Percentiles rank a stretch among this genome's conserved stretches.
phyloP scores from a whole-genome alignment of 2,888 invertebrate genomes.

The Lasioglossum figueresi region DNA sequence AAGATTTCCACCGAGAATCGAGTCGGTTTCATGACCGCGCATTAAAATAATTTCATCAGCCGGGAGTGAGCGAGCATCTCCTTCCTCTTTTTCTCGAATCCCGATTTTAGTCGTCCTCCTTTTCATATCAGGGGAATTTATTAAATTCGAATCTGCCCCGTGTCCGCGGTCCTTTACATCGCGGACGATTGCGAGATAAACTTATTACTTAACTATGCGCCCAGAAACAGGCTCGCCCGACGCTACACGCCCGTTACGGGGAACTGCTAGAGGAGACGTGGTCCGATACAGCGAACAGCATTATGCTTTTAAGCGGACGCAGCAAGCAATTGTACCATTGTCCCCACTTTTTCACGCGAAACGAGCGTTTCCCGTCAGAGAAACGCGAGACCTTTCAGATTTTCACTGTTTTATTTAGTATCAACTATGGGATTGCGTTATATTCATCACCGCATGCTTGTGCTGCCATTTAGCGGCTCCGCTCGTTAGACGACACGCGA shows the following conservation, averaged over 20 bases:
- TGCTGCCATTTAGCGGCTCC: no score
- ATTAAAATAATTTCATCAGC: conserved; percentile 41
- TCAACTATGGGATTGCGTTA: no score
- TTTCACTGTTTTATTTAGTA: background rate
- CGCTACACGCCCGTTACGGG: no score
- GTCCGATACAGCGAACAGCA: background rate
- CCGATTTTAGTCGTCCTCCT: background rate
- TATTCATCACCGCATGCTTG: no score
- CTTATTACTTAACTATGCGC: background rate
- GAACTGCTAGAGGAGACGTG: background rate
- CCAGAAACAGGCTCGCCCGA: background rate
- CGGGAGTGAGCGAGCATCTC: background rate
- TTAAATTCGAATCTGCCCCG: background rate
- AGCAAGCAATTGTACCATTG: conserved; percentile 4
- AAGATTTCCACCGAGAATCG: conserved; percentile 14
- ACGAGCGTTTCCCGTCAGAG: background rate
- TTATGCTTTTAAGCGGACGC: conserved; percentile 10
- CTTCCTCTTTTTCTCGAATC: background rate
- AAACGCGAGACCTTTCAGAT: background rate
- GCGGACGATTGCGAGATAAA: background rate
- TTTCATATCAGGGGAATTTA: background rate
- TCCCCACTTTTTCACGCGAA: background rate
- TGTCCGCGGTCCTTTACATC: background rate
- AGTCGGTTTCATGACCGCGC: background rate
- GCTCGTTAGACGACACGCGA: no score